Conservation (phyloP, 2,888 invertebrate species). For the Lithophane leautieri region DNA sequence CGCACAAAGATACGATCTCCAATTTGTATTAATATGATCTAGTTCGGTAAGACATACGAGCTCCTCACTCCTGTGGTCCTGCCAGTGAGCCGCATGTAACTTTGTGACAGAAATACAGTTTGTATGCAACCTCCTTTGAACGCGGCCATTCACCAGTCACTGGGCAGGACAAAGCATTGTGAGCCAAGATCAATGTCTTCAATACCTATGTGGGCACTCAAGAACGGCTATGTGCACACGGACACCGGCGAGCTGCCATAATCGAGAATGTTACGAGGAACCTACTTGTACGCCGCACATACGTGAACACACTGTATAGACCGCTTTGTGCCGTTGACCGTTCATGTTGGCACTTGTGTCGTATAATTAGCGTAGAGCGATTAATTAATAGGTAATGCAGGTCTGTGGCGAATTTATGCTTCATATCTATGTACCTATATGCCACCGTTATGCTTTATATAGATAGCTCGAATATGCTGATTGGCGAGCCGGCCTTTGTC, state of each 20-base stretch:
- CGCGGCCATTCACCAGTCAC: conserved; percentile 77
- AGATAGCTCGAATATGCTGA: conserved; percentile 66
- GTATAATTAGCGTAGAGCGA: conserved; percentile 87
- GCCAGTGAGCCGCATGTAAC: conserved; percentile 69
- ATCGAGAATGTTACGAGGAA: conserved; percentile 68
- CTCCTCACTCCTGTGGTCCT: conserved; percentile 28
- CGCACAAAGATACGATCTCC: conserved; percentile 21
- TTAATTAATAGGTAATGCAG: conserved; percentile 87
- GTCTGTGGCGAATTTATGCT: conserved; percentile 77
- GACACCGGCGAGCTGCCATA: conserved; percentile 70
- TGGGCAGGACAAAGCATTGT: conserved; percentile 84
- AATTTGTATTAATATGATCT: conserved; percentile 26
- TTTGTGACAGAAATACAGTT: conserved; percentile 80
- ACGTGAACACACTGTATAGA: conserved; percentile 58
- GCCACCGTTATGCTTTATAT: conserved; percentile 53
- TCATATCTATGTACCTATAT: conserved; percentile 64
- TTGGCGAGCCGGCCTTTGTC: conserved; percentile 60
- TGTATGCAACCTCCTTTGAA: conserved; percentile 80
- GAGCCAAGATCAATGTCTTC: conserved; percentile 85
- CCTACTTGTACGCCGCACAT: conserved; percentile 47
- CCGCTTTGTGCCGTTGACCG: conserved; percentile 82
- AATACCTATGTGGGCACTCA: conserved; percentile 77
- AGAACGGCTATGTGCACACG: conserved; percentile 75
- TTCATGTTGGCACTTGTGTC: conserved; percentile 82
- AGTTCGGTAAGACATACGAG: conserved; percentile 45